phyloP scores from a whole-genome alignment of 2,888 invertebrate species.

The Ophonus ardosiacus region DNA sequence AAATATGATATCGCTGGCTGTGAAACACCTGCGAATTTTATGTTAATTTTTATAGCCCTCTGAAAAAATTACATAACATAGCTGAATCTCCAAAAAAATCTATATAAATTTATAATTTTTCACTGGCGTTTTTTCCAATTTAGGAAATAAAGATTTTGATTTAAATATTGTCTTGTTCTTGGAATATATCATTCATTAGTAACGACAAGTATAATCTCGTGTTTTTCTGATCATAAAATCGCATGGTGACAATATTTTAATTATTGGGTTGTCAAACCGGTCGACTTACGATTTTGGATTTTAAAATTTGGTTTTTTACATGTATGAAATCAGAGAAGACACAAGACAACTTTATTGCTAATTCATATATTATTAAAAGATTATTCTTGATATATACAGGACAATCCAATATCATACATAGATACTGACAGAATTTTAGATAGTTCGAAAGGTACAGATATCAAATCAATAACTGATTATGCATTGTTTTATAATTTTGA shows the following conservation, averaged over 20 bases:
- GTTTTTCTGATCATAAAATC: conserved; percentile 25
- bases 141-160: conserved; percentile 42
- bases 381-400: not conserved
- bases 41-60: conserved; percentile 51
- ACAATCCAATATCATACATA: not conserved
- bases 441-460: too few species aligned
- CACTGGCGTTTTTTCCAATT: conserved; percentile 4
- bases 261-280: conserved; percentile 5
- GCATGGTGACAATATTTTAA: conserved; percentile 24
- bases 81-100: conserved; percentile 18
- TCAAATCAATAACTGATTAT: too few species aligned
- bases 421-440: too few species aligned
- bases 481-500: too few species aligned
- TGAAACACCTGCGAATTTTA: conserved; percentile 54
- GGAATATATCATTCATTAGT: conserved; percentile 35
- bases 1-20: conserved; percentile 41
- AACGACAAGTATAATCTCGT: conserved; percentile 16
- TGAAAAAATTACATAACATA: conserved; percentile 48
- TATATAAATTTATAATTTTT: conserved; percentile 48
- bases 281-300: not conserved
- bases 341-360: not conserved
- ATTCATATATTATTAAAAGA: not conserved
- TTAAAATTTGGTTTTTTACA: not conserved
- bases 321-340: conserved; percentile 6
- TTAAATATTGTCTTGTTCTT: conserved; percentile 42